Evolutionary conservation across 92 coral and sea anemone species (phyloP).

Genomic region (Actinernus sp.): DNA sequence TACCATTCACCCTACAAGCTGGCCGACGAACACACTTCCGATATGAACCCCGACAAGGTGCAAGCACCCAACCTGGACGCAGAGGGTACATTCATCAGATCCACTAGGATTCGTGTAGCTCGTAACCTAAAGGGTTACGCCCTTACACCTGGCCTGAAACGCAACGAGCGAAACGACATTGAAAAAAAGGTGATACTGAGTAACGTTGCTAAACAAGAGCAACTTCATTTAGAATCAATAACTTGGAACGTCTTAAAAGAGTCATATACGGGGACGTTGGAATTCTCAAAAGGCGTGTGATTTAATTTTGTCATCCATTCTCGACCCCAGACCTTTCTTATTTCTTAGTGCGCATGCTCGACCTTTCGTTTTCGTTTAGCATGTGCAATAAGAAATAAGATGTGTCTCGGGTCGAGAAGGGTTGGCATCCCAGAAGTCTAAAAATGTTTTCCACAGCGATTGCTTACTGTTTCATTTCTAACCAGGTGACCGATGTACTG

Average conservation of each 20-base stretch:
- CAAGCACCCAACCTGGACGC: conserved; percentile 81
- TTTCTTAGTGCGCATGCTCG: too few relatives aligned
- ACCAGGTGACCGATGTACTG: conserved; percentile 65
- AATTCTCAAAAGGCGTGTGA: too few relatives aligned
- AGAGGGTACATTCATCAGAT: conserved; percentile 65
- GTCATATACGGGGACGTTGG: too few relatives aligned
- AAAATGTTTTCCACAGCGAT: too few relatives aligned
- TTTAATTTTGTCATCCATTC: too few relatives aligned
- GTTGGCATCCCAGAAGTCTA: too few relatives aligned
- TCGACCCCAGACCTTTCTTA: too few relatives aligned
- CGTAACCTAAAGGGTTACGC: conserved; percentile 85
- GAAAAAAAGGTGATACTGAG: conserved; percentile 71
- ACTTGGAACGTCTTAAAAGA: too few relatives aligned
- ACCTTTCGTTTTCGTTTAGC: too few relatives aligned
- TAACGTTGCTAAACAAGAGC: background rate
- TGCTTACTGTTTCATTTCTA: too few relatives aligned
- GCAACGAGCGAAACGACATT: conserved; percentile 76
- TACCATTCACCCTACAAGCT: conserved; percentile 89
- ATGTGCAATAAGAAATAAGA: too few relatives aligned
- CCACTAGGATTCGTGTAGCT: conserved; percentile 94
- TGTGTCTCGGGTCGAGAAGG: too few relatives aligned
- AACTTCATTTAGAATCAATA: background rate
- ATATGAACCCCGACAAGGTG: conserved; percentile 87
- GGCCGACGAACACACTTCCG: conserved; percentile 73
- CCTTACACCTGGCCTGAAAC: conserved; percentile 77